A percentile compares a stretch with the other conserved stretches of the same genome.
phyloP scores from a whole-genome alignment of 2,888 invertebrate species.

The Emmelina monodactyla region DNA sequence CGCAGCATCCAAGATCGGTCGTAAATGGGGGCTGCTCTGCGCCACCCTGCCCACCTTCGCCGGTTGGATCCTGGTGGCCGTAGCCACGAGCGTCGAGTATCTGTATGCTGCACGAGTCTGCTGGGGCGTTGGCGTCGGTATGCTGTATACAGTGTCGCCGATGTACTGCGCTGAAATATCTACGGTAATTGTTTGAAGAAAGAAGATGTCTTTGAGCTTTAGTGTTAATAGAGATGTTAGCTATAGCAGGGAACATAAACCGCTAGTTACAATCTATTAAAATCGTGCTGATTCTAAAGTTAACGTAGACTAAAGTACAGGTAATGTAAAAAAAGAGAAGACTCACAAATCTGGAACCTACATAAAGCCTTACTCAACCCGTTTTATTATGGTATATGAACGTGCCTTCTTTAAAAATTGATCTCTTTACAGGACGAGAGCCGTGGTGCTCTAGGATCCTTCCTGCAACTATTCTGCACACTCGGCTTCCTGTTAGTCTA shows the following conservation, averaged over 20 bases:
- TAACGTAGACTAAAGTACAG: no score
- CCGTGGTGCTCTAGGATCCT: constrained; percentile 84
- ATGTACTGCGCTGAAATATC: constrained; percentile 90
- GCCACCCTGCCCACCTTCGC: constrained; percentile 72
- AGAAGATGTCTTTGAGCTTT: no score
- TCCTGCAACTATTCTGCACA: constrained; percentile 78
- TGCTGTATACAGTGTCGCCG: constrained; percentile 76
- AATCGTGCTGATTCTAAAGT: no score
- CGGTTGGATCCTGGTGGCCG: constrained; percentile 73
- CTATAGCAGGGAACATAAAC: no score
- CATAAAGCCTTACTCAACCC: no score
- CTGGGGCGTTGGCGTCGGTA: constrained; percentile 73
- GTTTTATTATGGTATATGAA: no score
- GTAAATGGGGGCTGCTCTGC: constrained; percentile 73
- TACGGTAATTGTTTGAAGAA: constrained; percentile 57
- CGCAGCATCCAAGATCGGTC: constrained; percentile 70
- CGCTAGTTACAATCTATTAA: no score
- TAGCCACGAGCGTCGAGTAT: constrained; percentile 50
- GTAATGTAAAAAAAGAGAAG: no score
- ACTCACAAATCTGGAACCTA: no score
- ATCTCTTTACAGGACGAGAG: constrained; percentile 71
- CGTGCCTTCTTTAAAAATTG: no score
- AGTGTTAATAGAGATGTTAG: no score
- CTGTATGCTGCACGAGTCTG: constrained; percentile 65
- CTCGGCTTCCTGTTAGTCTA: constrained; percentile 76